Evolutionary conservation across 2,888 invertebrate species (phyloP).

Genomic region (Hemicrepidius hirtus): DNA sequence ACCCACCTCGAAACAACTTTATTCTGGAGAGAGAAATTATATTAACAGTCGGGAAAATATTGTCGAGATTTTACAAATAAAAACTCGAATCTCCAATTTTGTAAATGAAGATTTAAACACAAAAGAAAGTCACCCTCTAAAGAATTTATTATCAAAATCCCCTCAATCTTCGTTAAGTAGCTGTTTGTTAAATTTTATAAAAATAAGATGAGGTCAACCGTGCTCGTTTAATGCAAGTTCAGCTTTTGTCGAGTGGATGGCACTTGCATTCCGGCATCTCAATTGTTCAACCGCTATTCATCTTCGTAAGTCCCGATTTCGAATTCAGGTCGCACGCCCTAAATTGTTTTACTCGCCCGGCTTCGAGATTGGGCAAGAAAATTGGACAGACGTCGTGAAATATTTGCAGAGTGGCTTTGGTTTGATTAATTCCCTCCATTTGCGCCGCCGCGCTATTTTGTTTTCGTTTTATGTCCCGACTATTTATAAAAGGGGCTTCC

Average conservation of each 20-base stretch:
- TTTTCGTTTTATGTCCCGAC: conserved; percentile 39
- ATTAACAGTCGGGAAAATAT: too few species aligned
- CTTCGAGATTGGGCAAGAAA: conserved; percentile 67
- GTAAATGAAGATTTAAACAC: too few species aligned
- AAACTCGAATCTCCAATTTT: too few species aligned
- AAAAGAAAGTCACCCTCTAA: too few species aligned
- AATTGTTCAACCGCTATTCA: conserved; percentile 40
- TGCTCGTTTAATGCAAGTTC: conserved; percentile 29
- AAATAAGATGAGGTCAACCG: not conserved
- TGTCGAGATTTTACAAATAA: too few species aligned
- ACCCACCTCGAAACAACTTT: too few species aligned
- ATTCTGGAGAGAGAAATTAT: too few species aligned
- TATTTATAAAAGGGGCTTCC: conserved; percentile 37
- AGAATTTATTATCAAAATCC: too few species aligned
- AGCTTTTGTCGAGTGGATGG: conserved; percentile 29
- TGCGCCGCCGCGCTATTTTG: conserved; percentile 44
- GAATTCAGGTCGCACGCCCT: conserved; percentile 64
- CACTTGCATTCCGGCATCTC: conserved; percentile 35
- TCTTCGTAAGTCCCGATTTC: conserved; percentile 57
- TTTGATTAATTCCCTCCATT: conserved; percentile 63
- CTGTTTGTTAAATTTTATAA: too few species aligned
- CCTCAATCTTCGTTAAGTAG: conserved; percentile 16
- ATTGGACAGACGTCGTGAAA: conserved; percentile 68
- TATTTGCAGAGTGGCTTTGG: conserved; percentile 65
- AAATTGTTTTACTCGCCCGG: conserved; percentile 68